These are phyloP conservation scores for Lepidocyrtinus sp. DNA, from an alignment of 2,888 invertebrate species.

Conservation along the genomic window DNA sequence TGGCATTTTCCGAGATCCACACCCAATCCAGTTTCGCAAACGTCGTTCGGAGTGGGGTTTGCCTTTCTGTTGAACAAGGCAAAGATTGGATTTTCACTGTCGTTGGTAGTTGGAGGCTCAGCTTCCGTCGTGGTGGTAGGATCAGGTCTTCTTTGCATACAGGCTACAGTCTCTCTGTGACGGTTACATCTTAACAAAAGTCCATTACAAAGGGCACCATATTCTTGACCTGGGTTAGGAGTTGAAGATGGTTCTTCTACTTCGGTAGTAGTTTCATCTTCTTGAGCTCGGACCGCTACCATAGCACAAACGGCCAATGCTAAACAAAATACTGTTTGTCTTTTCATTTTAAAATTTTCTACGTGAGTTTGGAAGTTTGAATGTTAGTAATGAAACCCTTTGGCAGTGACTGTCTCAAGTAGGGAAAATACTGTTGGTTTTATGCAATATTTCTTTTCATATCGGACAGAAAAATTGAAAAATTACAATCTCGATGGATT, in stretches of 20 bases:
- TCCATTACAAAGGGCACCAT: conserved; percentile 31
- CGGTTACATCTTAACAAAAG: conserved; percentile 13
- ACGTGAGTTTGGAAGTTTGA: too few species aligned
- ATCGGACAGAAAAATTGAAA: too few species aligned
- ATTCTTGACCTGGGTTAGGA: background rate
- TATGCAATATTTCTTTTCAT: too few species aligned
- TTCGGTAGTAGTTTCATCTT: background rate
- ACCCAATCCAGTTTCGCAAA: conserved; percentile 34
- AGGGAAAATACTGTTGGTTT: too few species aligned
- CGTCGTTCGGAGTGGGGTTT: background rate
- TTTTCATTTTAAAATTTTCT: conserved; percentile 22
- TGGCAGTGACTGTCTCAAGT: too few species aligned
- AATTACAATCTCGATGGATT: too few species aligned
- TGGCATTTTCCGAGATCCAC: conserved; percentile 39
- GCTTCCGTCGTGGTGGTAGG: conserved; percentile 14
- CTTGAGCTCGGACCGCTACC: conserved; percentile 17
- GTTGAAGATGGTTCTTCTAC: background rate
- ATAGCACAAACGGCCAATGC: conserved; percentile 10
- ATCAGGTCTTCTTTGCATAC: conserved; percentile 15
- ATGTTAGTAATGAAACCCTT: too few species aligned
- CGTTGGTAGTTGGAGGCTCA: conserved; percentile 5
- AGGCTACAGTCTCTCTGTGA: conserved; percentile 25
- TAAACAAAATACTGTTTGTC: background rate
- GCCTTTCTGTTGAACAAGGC: background rate
- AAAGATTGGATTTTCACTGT: background rate